A percentile compares a stretch with the other conserved stretches of the same genome.
These are phyloP conservation scores for Egretta garzetta DNA, from an alignment of 2,113 vertebrate genomes.

Conservation along the genomic window DNA sequence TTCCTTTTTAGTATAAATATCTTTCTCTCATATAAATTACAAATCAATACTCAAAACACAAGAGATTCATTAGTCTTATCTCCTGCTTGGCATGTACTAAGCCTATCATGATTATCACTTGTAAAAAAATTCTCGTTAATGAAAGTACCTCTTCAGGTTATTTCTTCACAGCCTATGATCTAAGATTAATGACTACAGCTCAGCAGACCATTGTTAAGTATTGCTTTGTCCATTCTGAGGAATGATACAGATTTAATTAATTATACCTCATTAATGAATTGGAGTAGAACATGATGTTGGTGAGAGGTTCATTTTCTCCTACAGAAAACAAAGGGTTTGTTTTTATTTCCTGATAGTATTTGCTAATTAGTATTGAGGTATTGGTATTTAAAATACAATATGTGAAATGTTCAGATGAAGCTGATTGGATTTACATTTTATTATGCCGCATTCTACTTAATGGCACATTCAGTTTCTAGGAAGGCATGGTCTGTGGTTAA, in stretches of 20 bases:
- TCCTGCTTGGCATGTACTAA: background rate
- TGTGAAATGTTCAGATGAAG: background rate
- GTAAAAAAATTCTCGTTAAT: conserved; percentile 24
- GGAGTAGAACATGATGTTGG: background rate
- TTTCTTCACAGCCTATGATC: background rate
- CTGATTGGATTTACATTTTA: background rate
- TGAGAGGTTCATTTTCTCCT: background rate
- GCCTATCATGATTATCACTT: background rate
- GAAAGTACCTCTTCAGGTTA: conserved; percentile 9
- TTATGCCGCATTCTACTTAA: background rate
- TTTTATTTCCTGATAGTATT: background rate
- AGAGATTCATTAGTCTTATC: conserved; percentile 8
- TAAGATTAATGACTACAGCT: background rate
- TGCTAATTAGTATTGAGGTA: background rate
- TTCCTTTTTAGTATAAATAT: background rate
- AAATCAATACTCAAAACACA: background rate
- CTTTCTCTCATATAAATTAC: conserved; percentile 4
- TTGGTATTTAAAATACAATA: background rate
- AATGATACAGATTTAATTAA: conserved; percentile 20
- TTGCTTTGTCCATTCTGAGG: background rate
- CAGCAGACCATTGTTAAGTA: background rate
- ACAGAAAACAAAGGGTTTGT: background rate
- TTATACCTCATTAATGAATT: background rate
- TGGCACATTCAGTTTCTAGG: background rate
- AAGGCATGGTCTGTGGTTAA: background rate